Conservation (phyloP, 2,113 vertebrate species). For the Equus przewalskii region DNA sequence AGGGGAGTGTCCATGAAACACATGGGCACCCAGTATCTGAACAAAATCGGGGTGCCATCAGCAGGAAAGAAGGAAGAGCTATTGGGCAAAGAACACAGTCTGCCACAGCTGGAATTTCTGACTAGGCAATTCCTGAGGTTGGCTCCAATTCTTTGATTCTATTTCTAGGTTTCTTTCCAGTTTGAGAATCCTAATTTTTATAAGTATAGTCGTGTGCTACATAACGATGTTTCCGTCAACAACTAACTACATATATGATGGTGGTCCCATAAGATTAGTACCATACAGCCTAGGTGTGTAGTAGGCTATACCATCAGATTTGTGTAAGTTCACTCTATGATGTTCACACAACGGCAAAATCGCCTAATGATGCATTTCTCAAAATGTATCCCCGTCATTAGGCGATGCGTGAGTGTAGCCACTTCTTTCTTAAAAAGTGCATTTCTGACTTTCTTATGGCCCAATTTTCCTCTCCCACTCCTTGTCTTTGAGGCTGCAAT, state of each 20-base stretch:
- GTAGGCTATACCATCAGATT: too few species aligned
- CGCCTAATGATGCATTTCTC: too few species aligned
- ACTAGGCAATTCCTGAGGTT: not conserved
- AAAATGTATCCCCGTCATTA: too few species aligned
- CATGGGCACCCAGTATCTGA: not conserved
- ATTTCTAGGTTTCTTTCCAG: slow-evolving; percentile 35
- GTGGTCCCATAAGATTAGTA: too few species aligned
- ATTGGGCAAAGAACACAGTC: not conserved
- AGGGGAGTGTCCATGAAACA: not conserved
- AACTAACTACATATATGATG: too few species aligned
- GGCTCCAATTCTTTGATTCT: not conserved
- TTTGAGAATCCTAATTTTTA: not conserved
- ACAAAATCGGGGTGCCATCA: not conserved
- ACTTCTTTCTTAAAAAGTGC: not conserved
- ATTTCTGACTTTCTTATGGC: not conserved
- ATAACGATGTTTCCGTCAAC: too few species aligned
- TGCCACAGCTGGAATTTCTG: not conserved
- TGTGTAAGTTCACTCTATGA: too few species aligned
- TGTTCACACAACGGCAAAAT: too few species aligned
- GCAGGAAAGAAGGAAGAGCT: not conserved
- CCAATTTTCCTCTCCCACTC: not conserved
- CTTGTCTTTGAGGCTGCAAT: not conserved
- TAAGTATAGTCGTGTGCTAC: not conserved
- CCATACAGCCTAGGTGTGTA: too few species aligned
- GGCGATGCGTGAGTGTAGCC: not conserved